Evolutionary conservation across 2,888 invertebrate genomes (phyloP), one percentile per base, ranked within the genome.

Genomic region (Dryadula phaetusa): DNA sequence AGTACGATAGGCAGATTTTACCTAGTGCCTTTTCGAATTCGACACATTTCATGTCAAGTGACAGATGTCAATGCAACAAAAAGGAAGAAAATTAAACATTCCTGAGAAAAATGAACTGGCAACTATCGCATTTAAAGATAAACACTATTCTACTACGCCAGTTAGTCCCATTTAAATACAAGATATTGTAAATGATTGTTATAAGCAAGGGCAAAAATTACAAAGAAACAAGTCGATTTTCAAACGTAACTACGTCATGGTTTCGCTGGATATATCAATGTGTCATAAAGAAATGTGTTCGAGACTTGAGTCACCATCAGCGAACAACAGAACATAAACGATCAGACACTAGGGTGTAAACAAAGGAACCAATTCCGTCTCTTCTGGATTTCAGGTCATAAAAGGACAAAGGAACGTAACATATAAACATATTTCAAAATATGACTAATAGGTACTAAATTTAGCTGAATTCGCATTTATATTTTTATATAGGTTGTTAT

Each of bases 371-470:
- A 18, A 22, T 7, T 28, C n/a, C 14, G n/a, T 20, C 14, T 28
- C 16, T 28, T 28, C 58, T 42, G 58, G 37, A 56, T 40, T 40
- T 37, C 8, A 22, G 22, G 37, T 56, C 44, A 54, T 63, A 63
- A 63, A 64, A 25, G 40, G 34, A 64, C 64, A 64, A 64, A 64
- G 64, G 32, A 14, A 34, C 56, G 56, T 64, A 32, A 54, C 63
- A 10, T 56, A 37, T 8, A 20, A 7, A 34, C 53, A 56, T 37
- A 37, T 37, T 20, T 20, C 8, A 8, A 56, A 54, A 14, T 25
- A 32, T 52, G 28, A 42, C 14, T 53, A n/a, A 53, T 22, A n/a
- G 8, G 7, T n/a, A 37, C 34, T 37, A 37, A 37, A 40, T 49
- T 49, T 49, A 28, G 3, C n/a, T 22, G 14, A 6, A 22, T 25